A percentile compares a stretch with the other conserved stretches of the same genome.
Conservation (phyloP, 2,797 vertebrate species). For the Pangasius krempfi region DNA sequence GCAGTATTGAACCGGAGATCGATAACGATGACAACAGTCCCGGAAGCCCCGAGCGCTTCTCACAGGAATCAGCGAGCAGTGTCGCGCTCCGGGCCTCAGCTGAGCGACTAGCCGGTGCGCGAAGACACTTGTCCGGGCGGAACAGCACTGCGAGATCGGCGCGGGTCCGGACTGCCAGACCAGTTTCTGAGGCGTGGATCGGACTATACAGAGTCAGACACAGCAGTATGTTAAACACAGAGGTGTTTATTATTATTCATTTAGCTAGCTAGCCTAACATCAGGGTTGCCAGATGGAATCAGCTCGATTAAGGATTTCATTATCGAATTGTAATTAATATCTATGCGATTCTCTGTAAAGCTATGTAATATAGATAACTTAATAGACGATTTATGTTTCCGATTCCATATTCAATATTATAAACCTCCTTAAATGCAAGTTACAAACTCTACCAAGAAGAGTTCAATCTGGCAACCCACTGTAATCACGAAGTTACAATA, state of each 20-base stretch:
- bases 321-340: background rate
- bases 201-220: conserved; percentile 80
- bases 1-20: conserved; percentile 14
- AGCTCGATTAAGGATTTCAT: background rate
- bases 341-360: background rate
- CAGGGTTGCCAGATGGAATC: background rate
- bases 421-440: background rate
- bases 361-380: background rate
- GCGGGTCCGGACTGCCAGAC: conserved; percentile 73
- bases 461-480: background rate
- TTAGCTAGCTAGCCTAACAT: background rate
- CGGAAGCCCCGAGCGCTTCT: conserved; percentile 64
- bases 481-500: background rate
- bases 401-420: background rate
- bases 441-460: background rate
- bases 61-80: conserved; percentile 76
- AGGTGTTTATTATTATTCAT: background rate
- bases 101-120: conserved; percentile 76
- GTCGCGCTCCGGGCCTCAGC: conserved; percentile 79
- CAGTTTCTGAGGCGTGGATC: conserved; percentile 80
- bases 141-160: conserved; percentile 71
- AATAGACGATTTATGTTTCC: background rate
- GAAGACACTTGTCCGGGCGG: conserved; percentile 72
- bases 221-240: conserved; percentile 68
- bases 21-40: conserved; percentile 52